Conservation (phyloP, 2,797 vertebrate genomes). For the Rousettus madagascariensis region DNA sequence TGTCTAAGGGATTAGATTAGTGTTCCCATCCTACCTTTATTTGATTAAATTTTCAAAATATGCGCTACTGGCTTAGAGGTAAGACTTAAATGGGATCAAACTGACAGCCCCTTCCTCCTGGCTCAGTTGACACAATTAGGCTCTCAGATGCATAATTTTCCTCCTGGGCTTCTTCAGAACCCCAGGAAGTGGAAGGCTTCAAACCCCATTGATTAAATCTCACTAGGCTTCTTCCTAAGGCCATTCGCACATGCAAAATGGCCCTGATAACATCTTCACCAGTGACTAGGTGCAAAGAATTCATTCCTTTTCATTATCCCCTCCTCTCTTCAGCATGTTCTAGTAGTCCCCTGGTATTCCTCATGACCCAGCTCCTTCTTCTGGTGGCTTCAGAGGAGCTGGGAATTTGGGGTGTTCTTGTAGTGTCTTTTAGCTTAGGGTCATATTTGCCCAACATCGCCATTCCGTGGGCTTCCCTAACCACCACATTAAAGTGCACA, state of each 20-base stretch:
- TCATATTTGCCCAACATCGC: not conserved
- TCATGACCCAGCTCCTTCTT: not conserved
- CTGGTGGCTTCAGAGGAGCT: not conserved
- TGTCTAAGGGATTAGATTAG: not conserved
- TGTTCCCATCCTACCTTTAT: conserved; percentile 20
- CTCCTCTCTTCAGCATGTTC: not conserved
- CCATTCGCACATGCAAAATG: not conserved
- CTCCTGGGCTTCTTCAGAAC: conserved; percentile 25
- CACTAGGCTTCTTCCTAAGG: conserved; percentile 31
- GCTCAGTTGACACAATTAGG: not conserved
- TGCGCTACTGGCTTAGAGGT: not conserved
- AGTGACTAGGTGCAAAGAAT: not conserved
- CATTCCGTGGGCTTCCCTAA: not conserved
- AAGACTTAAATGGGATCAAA: not conserved
- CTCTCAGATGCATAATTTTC: not conserved
- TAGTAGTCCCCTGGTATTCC: not conserved
- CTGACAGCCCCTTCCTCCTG: not conserved
- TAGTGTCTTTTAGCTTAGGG: not conserved
- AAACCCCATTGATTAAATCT: not conserved
- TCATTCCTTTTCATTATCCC: not conserved
- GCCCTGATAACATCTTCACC: not conserved
- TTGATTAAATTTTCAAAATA: not conserved
- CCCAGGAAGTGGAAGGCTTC: not conserved
- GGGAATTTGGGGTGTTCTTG: not conserved
- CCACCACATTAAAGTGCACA: not conserved